These are phyloP conservation scores for Camponotus pennsylvanicus DNA, from an alignment of 1,140 invertebrate genomes.

Conservation along the genomic window DNA sequence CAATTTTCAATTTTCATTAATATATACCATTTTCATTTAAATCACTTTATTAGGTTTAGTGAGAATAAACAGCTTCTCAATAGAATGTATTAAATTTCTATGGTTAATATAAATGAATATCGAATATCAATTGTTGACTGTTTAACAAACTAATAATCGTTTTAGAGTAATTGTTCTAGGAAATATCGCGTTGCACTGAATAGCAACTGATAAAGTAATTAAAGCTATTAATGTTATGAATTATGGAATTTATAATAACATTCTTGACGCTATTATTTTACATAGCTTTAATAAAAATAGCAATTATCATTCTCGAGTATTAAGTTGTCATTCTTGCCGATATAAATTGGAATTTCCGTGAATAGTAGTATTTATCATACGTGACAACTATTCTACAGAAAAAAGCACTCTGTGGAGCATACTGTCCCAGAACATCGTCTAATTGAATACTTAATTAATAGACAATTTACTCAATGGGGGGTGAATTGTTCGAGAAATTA, in stretches of 20 bases:
- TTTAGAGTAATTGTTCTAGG: neutral
- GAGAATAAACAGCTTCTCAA: conserved; percentile 23
- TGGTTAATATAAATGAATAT: conserved; percentile 39
- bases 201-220: conserved; percentile 23
- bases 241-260: neutral
- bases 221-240: neutral
- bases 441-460: conserved; percentile 54
- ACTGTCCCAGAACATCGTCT: neutral
- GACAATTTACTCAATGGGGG: conserved; percentile 48
- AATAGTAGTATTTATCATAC: conserved; percentile 11
- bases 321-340: conserved; percentile 7
- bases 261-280: neutral
- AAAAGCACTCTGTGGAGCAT: neutral
- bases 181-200: conserved; percentile 1
- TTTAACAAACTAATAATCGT: conserved; percentile 19
- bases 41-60: neutral
- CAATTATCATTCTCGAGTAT: neutral
- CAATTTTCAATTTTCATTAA: conserved; percentile 21
- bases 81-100: conserved; percentile 30
- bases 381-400: conserved; percentile 1
- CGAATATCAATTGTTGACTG: neutral
- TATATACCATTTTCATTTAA: neutral
- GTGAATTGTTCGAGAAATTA: conserved; percentile 38
- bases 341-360: conserved; percentile 19
- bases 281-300: neutral